Evolutionary conservation across 2,113 vertebrate species (phyloP), one percentile per base, ranked within the genome.

Genomic region (Sula dactylatra): DNA sequence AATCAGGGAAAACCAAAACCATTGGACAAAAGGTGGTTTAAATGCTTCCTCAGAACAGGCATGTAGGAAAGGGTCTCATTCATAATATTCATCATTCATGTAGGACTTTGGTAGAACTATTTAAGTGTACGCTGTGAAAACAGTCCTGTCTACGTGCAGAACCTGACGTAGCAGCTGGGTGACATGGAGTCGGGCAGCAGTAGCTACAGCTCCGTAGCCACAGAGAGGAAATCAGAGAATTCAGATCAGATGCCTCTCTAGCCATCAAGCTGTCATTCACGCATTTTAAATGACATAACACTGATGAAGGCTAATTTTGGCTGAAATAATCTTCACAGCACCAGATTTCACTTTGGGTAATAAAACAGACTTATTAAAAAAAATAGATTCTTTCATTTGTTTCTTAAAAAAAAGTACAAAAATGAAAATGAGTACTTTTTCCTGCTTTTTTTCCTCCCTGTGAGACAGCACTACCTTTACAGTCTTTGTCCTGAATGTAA

Each of bases 271-370:
- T 94, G 88, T 62, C 82, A 72, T 94, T 95, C 52, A 45, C 61
- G 55, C 52, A 32, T 76, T 94, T 83, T 77, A 83, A 88, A 95
- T 78, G 58, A 56, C n/a, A n/a, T 77, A 66, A 79, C 25, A 17
- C 29, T 85, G 83, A 84, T 58, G 84, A 95, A 73, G 88, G n/a
- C 22, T 82, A 71, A 86, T 93, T 96, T 97, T 86, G 72, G n/a
- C 86, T 86, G 40, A 69, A 85, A 77, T 50, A 40, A 6, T 16
- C 72, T 79, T 72, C n/a, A 50, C 25, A 59, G 32, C 9, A 81
- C 7, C 25, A 40, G 58, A 40, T 93, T 97, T 93, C 82, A 82
- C 87, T 79, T 52, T 16, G 62, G 10, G 38, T 71, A 32, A 42
- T 65, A 38, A 92, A 55, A 32, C 14, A 42, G 50, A 40, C 8